Evolutionary conservation across 2,888 invertebrate genomes (phyloP).

Genomic region (Sepiola atlantica): DNA sequence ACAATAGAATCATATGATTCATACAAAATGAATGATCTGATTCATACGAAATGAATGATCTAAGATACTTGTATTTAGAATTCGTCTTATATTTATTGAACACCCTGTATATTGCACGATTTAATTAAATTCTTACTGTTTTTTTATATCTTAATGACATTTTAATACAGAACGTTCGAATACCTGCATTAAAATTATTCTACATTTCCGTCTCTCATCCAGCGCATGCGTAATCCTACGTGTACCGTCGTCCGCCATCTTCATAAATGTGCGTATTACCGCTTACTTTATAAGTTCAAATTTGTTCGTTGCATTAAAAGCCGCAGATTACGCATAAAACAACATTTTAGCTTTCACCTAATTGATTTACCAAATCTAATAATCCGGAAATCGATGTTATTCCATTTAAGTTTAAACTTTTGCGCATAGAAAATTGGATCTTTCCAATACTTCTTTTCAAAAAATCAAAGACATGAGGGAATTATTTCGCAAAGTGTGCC

Average conservation of each 20-base stretch:
- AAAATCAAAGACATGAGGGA: not conserved
- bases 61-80: too few species aligned
- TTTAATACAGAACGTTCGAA: too few species aligned
- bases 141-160: too few species aligned
- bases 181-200: too few species aligned
- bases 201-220: too few species aligned
- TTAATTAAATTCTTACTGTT: too few species aligned
- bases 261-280: not conserved
- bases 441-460: not conserved
- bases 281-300: not conserved
- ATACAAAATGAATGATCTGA: too few species aligned
- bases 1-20: too few species aligned
- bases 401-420: not conserved
- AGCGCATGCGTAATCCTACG: too few species aligned
- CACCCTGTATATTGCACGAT: too few species aligned
- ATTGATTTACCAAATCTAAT: not conserved
- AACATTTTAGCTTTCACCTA: not conserved
- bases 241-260: not conserved
- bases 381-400: slow-evolving; percentile 10
- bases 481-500: not conserved
- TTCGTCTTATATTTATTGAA: too few species aligned
- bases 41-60: too few species aligned
- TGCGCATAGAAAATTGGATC: not conserved
- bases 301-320: not conserved
- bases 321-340: not conserved